Evolutionary conservation across 2,113 vertebrate species (phyloP), one percentile per base, ranked within the genome.

Genomic region (Strix uralensis): DNA sequence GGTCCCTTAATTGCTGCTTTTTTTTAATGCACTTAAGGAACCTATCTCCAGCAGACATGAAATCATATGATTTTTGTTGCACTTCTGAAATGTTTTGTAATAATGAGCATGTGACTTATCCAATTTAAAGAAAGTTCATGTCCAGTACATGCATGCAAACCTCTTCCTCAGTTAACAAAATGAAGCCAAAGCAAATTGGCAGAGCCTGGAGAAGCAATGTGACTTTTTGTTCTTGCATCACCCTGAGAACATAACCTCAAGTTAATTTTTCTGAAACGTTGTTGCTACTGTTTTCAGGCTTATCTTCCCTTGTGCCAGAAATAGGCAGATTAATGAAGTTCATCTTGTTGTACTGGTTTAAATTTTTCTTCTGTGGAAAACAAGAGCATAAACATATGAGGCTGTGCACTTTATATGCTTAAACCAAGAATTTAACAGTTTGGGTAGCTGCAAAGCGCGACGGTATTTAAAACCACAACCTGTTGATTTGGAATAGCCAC

Each of bases 111-210:
- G 95, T 98, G 97, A 97, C 94, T 97, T 91, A 52, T 20, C 94
- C 90, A 92, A 91, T 96, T 97, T 97, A 96, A 96, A 95, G 94
- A 82, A 97, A 98, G 97, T 98, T 98, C 92, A 92, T 55, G 93
- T 96, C 95, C 92, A 97, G 95, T 95, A 79, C 92, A 87, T 42
- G 11, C 95, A 94, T 94, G 88, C 88, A 44, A 75, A 86, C 77
- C 54, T 96, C 88, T 96, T 82, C 94, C 87, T 97, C 79, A 23
- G 95, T 51, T 40, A 86, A 65, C 89, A 92, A 87, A 85, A 90
- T 12, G 62, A 95, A 97, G 90, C 93, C 97, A 97, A 96, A 81
- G 96, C 90, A 91, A 96, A 92, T 96, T 96, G 97, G 95, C 90
- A 92, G 94, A 73, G 97, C 86, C 75, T 51, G 96, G 61, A 94